Evolutionary conservation across 2,797 vertebrate genomes (phyloP).

Genomic region (Lagorchestes hirsutus): DNA sequence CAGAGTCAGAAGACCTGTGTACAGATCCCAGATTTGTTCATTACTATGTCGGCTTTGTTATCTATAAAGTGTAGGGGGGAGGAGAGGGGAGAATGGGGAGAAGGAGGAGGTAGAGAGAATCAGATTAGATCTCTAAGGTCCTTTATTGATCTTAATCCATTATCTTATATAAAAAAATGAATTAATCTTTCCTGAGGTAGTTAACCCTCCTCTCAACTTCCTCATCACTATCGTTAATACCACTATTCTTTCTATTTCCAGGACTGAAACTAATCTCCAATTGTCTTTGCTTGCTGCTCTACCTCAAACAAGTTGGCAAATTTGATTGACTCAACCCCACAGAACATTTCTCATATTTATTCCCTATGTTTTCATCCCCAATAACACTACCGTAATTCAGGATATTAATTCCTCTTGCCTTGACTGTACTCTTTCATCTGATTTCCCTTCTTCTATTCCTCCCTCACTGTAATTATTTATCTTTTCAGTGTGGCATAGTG

Average conservation of each 20-base stretch:
- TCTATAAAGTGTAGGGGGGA: neutral
- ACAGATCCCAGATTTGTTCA: neutral
- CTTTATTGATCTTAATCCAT: neutral
- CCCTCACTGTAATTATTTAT: neutral
- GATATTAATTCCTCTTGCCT: neutral
- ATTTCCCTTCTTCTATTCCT: neutral
- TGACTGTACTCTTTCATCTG: neutral
- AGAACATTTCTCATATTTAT: neutral
- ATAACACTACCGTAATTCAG: neutral
- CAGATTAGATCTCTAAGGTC: neutral
- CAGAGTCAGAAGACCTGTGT: neutral
- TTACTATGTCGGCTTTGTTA: neutral
- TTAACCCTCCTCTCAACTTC: neutral
- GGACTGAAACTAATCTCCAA: neutral
- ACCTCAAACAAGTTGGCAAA: neutral
- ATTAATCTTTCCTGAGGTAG: neutral
- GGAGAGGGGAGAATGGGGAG: fast-evolving
- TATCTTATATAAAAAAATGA: neutral
- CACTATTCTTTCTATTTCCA: neutral
- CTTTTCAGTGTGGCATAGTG: neutral
- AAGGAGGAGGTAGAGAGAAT: neutral
- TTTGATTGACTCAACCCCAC: neutral
- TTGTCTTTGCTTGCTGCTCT: neutral
- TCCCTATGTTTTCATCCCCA: neutral
- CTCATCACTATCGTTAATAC: neutral